phyloP scores from a whole-genome alignment of 2,797 vertebrate species.

The Ctenopoma multispine region DNA sequence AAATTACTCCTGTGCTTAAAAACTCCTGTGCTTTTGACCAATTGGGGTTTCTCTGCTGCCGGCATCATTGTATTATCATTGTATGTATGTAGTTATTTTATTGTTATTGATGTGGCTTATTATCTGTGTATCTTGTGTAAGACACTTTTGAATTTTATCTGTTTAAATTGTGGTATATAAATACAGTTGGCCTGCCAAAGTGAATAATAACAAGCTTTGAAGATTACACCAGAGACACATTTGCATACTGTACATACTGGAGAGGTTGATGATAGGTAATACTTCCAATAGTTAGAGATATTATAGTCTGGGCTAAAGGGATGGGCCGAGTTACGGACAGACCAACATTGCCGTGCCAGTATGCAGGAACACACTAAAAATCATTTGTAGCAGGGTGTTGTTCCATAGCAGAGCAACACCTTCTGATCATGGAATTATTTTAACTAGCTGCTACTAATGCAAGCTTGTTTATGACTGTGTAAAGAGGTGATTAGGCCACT shows the following conservation, averaged over 20 bases:
- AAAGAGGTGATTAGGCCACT: constrained; percentile 67
- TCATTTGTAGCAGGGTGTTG: constrained; percentile 16
- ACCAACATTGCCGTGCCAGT: background rate
- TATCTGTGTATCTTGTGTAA: background rate
- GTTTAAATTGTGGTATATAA: background rate
- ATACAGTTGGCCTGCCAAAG: too few species aligned
- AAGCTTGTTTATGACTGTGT: constrained; percentile 68
- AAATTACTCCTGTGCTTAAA: too few species aligned
- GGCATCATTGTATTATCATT: too few species aligned
- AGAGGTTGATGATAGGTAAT: background rate
- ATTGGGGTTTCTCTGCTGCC: too few species aligned
- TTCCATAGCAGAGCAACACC: constrained; percentile 23
- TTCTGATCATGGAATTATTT: constrained; percentile 56
- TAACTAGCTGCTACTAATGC: constrained; percentile 73
- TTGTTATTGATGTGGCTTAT: background rate
- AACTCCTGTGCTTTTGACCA: too few species aligned
- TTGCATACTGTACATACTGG: too few species aligned
- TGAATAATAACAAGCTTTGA: constrained; percentile 41
- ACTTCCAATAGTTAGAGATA: background rate
- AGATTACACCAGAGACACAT: constrained; percentile 55
- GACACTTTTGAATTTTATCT: background rate
- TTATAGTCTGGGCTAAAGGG: background rate
- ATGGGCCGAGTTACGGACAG: background rate
- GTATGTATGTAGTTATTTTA: background rate
- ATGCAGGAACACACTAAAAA: constrained; percentile 30